Evolutionary conservation across 2,113 vertebrate genomes (phyloP).

Genomic region (Girardinichthys multiradiatus): DNA sequence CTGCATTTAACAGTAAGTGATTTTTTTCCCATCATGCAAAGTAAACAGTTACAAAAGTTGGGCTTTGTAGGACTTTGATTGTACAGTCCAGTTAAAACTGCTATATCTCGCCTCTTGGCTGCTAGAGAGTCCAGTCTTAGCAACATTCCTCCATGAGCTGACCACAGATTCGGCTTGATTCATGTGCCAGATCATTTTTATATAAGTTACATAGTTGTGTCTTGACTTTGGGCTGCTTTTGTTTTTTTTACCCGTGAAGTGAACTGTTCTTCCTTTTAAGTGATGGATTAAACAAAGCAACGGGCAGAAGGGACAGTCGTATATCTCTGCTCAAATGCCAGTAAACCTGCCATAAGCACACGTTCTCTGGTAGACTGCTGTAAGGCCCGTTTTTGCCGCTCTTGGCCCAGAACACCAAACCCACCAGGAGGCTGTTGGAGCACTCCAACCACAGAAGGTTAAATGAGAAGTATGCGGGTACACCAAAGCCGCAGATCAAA

Average conservation of each 20-base stretch:
- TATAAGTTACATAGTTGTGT: neutral
- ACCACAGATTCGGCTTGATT: too few species aligned
- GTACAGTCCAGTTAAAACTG: neutral
- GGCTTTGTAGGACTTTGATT: neutral
- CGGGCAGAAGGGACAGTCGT: neutral
- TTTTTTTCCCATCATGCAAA: too few species aligned
- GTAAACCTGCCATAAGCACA: slow-evolving; percentile 68
- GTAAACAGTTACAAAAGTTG: neutral
- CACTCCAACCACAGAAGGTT: slow-evolving; percentile 80
- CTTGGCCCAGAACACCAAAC: slow-evolving; percentile 65
- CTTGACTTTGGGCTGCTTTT: neutral
- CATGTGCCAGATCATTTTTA: neutral
- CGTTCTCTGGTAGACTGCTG: slow-evolving; percentile 52
- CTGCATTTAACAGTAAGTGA: too few species aligned
- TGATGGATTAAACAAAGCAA: slow-evolving; percentile 25
- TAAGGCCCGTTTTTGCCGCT: slow-evolving; percentile 40
- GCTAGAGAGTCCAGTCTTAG: neutral
- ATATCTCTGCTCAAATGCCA: slow-evolving; percentile 69
- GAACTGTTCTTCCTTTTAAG: neutral
- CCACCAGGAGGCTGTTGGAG: slow-evolving; percentile 70
- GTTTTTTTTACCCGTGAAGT: neutral
- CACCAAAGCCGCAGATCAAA: slow-evolving; percentile 24
- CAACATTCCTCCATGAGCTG: neutral
- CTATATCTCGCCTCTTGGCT: neutral
- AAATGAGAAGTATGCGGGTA: slow-evolving; percentile 72